phyloP scores from a whole-genome alignment of 2,797 vertebrate species.

The Melanogrammus aeglefinus region DNA sequence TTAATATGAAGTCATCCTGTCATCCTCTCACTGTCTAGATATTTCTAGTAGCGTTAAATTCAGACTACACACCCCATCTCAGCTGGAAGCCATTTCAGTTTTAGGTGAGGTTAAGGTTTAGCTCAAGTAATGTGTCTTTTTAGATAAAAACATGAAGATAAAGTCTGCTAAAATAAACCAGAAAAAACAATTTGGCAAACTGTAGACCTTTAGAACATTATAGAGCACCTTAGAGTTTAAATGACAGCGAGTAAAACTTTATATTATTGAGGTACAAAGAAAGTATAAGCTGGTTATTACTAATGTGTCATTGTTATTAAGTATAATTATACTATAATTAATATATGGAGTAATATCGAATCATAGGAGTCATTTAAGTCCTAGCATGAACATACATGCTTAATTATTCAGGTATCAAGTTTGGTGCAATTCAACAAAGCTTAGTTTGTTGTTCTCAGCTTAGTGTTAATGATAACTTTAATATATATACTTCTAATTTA shows the following conservation, averaged over 20 bases:
- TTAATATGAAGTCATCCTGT: background rate
- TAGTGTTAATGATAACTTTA: background rate
- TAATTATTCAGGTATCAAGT: too few relatives aligned
- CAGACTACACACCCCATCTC: constrained; percentile 1
- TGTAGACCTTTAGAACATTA: background rate
- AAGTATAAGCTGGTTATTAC: background rate
- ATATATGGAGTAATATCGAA: background rate
- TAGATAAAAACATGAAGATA: background rate
- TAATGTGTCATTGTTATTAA: background rate
- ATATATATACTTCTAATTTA: background rate
- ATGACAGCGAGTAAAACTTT: background rate
- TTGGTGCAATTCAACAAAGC: background rate
- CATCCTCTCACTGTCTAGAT: background rate
- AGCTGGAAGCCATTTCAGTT: constrained; percentile 1
- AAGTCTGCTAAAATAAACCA: background rate
- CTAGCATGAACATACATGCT: too few relatives aligned
- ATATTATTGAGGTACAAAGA: background rate
- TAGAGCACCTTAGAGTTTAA: background rate
- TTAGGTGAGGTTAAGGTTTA: background rate
- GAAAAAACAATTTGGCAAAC: background rate
- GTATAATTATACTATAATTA: background rate
- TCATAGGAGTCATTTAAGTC: background rate
- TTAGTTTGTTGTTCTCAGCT: background rate
- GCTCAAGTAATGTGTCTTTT: background rate
- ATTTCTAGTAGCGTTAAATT: background rate